Percentiles rank a stretch among this genome's conserved stretches.
These are phyloP conservation scores for Fulica atra DNA, from an alignment of 2,113 vertebrate genomes.

Conservation along the genomic window DNA sequence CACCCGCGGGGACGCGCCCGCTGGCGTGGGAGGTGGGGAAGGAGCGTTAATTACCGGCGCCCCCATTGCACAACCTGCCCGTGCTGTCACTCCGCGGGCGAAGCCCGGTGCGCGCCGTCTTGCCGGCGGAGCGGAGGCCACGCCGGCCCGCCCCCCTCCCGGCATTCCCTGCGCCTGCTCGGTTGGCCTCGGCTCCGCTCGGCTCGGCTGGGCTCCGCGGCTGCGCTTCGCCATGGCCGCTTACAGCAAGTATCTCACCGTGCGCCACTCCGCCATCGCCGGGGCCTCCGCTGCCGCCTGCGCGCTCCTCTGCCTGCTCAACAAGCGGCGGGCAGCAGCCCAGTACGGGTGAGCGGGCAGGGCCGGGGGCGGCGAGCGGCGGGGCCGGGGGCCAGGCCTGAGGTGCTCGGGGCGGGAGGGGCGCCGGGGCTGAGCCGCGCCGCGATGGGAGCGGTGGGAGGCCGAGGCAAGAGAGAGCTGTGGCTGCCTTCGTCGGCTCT, in stretches of 20 bases:
- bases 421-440: not conserved
- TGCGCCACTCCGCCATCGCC: conserved; percentile 85
- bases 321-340: conserved; percentile 69
- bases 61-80: not conserved
- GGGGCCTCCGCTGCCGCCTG: conserved; percentile 83
- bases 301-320: conserved; percentile 81
- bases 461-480: not conserved
- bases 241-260: conserved; percentile 89
- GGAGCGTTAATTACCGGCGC: accelerated
- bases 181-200: not conserved
- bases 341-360: conserved; percentile 70
- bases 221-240: conserved; percentile 81
- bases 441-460: not conserved
- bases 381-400: not conserved
- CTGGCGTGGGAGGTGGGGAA: not conserved
- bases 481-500: not conserved
- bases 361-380: not conserved
- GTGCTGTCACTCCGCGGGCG: accelerated
- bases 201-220: not conserved
- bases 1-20: not conserved
- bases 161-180: conserved; percentile 55
- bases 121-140: not conserved
- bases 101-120: not conserved
- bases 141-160: conserved; percentile 12
- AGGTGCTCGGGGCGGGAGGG: not conserved